phyloP scores from a whole-genome alignment of 1,140 invertebrate species.

The Orius insidiosus region DNA sequence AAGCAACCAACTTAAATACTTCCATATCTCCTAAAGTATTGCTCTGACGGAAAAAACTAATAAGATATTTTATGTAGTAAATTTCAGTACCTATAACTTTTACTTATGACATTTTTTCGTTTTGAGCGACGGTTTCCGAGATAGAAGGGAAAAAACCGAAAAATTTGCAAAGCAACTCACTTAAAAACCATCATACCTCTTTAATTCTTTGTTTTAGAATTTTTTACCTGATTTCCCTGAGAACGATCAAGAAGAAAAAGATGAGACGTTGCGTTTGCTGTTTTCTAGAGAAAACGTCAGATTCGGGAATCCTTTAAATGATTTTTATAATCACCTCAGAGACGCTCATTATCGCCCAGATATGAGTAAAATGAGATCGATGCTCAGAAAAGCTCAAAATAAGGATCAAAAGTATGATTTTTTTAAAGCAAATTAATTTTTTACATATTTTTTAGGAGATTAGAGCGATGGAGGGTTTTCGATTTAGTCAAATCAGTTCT shows the following conservation, averaged over 20 bases:
- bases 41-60: too few species aligned
- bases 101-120: too few species aligned
- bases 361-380: conserved; percentile 36
- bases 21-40: too few species aligned
- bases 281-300: conserved; percentile 49
- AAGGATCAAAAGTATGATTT: conserved; percentile 43
- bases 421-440: conserved; percentile 1
- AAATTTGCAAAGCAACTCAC: too few species aligned
- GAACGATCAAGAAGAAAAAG: conserved; percentile 46
- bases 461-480: conserved; percentile 31
- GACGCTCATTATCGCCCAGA: conserved; percentile 46
- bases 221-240: conserved; percentile 47
- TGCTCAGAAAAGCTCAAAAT: conserved; percentile 45
- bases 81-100: too few species aligned
- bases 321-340: conserved; percentile 46
- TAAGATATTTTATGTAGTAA: too few species aligned
- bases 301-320: conserved; percentile 46
- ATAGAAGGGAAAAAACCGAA: too few species aligned
- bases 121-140: too few species aligned
- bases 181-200: too few species aligned
- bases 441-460: conserved; percentile 24
- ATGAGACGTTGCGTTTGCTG: conserved; percentile 42
- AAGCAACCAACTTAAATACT: too few species aligned
- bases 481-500: conserved; percentile 36
- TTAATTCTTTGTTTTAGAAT: conserved; percentile 19